phyloP scores from a whole-genome alignment of 2,888 invertebrate genomes.

The Sesia bembeciformis region DNA sequence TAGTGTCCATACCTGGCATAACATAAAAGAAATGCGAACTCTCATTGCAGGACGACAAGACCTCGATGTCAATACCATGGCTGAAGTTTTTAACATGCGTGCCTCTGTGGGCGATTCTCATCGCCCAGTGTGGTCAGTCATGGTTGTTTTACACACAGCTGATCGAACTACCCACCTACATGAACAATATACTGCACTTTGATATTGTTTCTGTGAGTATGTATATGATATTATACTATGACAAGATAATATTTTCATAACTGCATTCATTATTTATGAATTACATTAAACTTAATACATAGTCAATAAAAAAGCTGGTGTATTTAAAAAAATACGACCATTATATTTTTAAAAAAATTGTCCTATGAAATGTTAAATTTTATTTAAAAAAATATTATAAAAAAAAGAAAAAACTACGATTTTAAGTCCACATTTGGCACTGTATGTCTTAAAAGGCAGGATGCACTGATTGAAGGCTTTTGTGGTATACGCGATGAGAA shows the following conservation, averaged over 20 bases:
- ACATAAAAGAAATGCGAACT: too few species aligned
- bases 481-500: too few species aligned
- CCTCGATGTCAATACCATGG: constrained; percentile 80
- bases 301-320: too few species aligned
- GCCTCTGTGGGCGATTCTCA: constrained; percentile 88
- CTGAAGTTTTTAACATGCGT: constrained; percentile 79
- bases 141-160: constrained; percentile 91
- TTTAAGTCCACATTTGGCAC: too few species aligned
- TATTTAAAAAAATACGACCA: too few species aligned
- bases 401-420: too few species aligned
- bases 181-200: constrained; percentile 87
- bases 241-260: background rate
- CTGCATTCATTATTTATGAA: background rate
- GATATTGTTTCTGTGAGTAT: constrained; percentile 79
- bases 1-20: too few species aligned
- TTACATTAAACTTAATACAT: background rate
- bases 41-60: constrained; percentile 58
- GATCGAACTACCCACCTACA: constrained; percentile 87
- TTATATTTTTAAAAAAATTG: too few species aligned
- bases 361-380: too few species aligned
- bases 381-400: too few species aligned
- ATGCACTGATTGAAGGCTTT: too few species aligned
- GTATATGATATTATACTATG: background rate
- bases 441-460: too few species aligned
- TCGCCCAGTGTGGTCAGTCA: constrained; percentile 87